Conservation (phyloP, 1,140 invertebrate species). For the Lepeophtheirus salmonis region DNA sequence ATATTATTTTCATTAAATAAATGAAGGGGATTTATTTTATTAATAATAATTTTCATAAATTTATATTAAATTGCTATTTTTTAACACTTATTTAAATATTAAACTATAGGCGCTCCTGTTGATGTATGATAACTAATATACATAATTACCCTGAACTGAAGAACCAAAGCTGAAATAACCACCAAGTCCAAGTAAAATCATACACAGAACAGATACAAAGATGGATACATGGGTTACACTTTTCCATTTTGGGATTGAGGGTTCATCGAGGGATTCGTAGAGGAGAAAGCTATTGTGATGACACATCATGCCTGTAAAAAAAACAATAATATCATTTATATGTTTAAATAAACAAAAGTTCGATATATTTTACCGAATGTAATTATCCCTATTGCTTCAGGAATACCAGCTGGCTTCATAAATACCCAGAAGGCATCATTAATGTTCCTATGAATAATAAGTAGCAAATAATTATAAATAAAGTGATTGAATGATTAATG, state of each 20-base stretch:
- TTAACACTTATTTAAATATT: too few species aligned
- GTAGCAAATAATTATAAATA: too few species aligned
- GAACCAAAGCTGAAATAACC: constrained; percentile 67
- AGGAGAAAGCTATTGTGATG: constrained; percentile 75
- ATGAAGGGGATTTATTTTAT: too few species aligned
- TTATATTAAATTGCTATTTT: too few species aligned
- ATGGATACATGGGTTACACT: constrained; percentile 64
- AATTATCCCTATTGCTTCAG: not conserved
- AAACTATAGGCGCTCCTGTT: too few species aligned
- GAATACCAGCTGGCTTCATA: constrained; percentile 29
- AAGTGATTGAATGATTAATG: too few species aligned
- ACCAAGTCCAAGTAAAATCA: constrained; percentile 49
- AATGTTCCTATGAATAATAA: constrained; percentile 6
- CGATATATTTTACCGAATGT: constrained; percentile 26
- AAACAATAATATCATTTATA: too few species aligned
- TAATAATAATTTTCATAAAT: too few species aligned
- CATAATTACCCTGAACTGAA: constrained; percentile 47
- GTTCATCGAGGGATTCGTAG: constrained; percentile 56
- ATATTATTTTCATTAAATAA: too few species aligned
- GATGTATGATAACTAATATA: not conserved
- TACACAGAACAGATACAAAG: constrained; percentile 45
- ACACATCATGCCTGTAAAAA: constrained; percentile 60
- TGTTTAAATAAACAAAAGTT: too few species aligned
- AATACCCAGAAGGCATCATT: constrained; percentile 8
- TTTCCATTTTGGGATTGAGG: constrained; percentile 56